Percentiles rank a stretch among this genome's conserved stretches.
These are phyloP conservation scores for Archocentrus centrarchus DNA, from an alignment of 2,113 vertebrate species.

Conservation along the genomic window DNA sequence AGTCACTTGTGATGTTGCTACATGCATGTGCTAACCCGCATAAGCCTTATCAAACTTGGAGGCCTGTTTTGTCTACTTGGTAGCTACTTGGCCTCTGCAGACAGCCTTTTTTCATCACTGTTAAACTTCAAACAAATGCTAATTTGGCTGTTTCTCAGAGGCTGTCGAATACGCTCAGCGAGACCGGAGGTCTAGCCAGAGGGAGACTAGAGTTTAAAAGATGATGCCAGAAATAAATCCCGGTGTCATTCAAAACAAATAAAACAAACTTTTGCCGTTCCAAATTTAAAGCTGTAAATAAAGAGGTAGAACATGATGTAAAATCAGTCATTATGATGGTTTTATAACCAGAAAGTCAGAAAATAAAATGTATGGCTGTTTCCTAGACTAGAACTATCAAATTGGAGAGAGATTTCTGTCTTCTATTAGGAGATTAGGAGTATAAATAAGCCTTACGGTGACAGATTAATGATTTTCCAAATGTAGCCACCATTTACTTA, in stretches of 20 bases:
- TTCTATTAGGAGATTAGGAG: neutral
- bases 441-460: constrained; percentile 10
- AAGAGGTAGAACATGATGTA: neutral
- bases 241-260: constrained; percentile 46
- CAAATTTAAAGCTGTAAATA: constrained; percentile 23
- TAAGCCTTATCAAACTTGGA: constrained; percentile 12
- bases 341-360: constrained; percentile 23
- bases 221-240: constrained; percentile 23
- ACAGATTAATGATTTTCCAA: constrained; percentile 8
- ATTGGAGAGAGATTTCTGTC: neutral
- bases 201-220: constrained; percentile 13
- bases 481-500: neutral
- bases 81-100: constrained; percentile 18
- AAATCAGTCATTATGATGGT: neutral
- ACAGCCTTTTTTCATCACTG: neutral
- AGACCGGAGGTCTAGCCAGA: constrained; percentile 32
- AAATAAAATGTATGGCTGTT: constrained; percentile 12
- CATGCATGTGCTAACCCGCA: neutral
- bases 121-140: constrained; percentile 40
- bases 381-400: neutral
- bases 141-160: constrained; percentile 27
- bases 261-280: constrained; percentile 24
- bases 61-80: constrained; percentile 34
- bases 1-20: neutral
- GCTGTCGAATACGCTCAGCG: constrained; percentile 5